phyloP scores from a whole-genome alignment of 2,888 invertebrate species.

The Deilephila porcellus region DNA sequence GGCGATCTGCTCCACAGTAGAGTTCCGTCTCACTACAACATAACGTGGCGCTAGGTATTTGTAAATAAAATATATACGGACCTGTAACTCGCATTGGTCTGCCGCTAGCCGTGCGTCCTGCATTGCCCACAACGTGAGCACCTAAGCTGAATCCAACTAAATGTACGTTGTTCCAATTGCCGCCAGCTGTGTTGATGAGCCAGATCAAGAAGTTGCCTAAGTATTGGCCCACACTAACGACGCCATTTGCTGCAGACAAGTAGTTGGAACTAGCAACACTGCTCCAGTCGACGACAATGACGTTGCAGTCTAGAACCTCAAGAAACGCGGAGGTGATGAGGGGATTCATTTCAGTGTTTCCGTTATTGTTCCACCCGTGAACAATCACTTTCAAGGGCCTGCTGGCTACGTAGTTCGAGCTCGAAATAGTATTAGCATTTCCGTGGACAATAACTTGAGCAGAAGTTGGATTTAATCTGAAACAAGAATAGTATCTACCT shows the following conservation, averaged over 20 bases:
- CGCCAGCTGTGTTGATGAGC: slow-evolving; percentile 54
- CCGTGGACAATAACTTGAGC: slow-evolving; percentile 51
- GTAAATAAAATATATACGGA: not conserved
- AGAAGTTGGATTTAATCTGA: slow-evolving; percentile 45
- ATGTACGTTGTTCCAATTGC: slow-evolving; percentile 58
- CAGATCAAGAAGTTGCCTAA: slow-evolving; percentile 55
- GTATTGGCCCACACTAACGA: slow-evolving; percentile 43
- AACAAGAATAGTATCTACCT: slow-evolving; percentile 26
- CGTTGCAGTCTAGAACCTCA: slow-evolving; percentile 50
- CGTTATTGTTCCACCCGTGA: slow-evolving; percentile 60
- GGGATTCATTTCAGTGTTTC: slow-evolving; percentile 46
- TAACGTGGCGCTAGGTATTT: too few species aligned
- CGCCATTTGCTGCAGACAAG: slow-evolving; percentile 37
- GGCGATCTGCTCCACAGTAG: too few species aligned
- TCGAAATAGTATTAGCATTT: slow-evolving; percentile 48
- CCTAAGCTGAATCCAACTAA: slow-evolving; percentile 67
- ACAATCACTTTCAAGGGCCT: slow-evolving; percentile 53
- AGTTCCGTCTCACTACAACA: too few species aligned
- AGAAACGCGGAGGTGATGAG: slow-evolving; percentile 54
- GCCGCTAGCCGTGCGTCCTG: slow-evolving; percentile 52
- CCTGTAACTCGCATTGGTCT: slow-evolving; percentile 33
- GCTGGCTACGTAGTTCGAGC: slow-evolving; percentile 51
- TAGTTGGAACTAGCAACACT: slow-evolving; percentile 42
- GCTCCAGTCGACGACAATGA: slow-evolving; percentile 63
- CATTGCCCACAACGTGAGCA: slow-evolving; percentile 63